phyloP scores from a whole-genome alignment of 2,113 vertebrate genomes.

The Balaenoptera acutorostrata region DNA sequence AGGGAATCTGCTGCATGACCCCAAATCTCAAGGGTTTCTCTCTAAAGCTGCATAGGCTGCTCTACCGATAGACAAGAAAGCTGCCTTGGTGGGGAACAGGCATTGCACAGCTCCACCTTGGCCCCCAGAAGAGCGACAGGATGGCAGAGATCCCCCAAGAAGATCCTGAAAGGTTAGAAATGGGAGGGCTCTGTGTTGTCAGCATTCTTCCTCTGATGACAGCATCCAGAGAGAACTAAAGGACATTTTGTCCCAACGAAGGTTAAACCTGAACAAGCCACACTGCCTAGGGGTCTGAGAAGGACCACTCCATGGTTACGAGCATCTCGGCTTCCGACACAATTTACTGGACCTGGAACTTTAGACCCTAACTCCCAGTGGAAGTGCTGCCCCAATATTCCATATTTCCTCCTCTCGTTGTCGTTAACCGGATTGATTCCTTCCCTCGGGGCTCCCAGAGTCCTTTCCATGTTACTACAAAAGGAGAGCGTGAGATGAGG shows the following conservation, averaged over 20 bases:
- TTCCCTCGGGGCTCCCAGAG: neutral
- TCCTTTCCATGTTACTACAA: rapidly evolving
- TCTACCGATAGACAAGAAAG: neutral
- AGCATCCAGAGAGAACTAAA: neutral
- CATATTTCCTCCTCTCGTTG: neutral
- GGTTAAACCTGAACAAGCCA: neutral
- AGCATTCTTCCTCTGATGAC: neutral
- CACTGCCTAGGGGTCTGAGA: rapidly evolving
- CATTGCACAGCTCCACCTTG: rapidly evolving
- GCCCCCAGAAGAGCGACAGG: neutral
- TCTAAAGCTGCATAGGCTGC: rapidly evolving
- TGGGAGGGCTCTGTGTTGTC: neutral
- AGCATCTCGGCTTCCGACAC: neutral
- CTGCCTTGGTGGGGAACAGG: neutral
- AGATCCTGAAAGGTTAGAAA: neutral
- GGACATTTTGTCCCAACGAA: neutral
- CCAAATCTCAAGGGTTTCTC: neutral
- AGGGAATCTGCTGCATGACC: neutral
- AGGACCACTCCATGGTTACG: rapidly evolving
- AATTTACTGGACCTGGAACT: neutral
- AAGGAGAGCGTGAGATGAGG: rapidly evolving
- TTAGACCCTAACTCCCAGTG: neutral
- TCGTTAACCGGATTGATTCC: too few relatives aligned
- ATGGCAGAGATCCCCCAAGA: neutral
- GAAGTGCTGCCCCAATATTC: too few relatives aligned